These are phyloP conservation scores for Dasyurus viverrinus DNA, from an alignment of 2,113 vertebrate genomes.

Conservation along the genomic window DNA sequence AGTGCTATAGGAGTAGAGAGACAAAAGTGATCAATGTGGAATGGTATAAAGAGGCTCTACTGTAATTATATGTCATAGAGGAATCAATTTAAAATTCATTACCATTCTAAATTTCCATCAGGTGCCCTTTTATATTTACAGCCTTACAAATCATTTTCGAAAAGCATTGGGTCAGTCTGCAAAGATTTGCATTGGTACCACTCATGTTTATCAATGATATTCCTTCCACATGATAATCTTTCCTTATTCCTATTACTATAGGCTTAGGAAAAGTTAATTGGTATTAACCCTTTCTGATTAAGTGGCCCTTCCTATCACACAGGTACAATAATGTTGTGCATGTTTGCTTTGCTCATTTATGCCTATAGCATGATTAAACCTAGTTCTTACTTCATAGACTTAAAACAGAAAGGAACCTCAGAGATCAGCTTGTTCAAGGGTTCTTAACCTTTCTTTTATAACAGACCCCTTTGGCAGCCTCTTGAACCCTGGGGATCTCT, in stretches of 20 bases:
- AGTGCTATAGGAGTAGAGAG: background rate
- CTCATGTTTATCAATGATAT: background rate
- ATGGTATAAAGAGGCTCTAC: background rate
- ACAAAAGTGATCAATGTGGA: slow-evolving; percentile 6
- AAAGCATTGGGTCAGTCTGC: background rate
- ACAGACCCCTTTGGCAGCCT: background rate
- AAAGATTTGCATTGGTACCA: background rate
- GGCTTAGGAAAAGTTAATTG: background rate
- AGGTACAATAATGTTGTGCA: background rate
- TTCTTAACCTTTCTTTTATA: background rate
- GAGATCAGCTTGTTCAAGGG: background rate
- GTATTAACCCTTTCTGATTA: background rate
- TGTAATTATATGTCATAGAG: background rate
- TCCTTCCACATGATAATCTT: background rate
- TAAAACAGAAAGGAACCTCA: background rate
- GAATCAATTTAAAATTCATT: background rate
- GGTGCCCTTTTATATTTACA: background rate
- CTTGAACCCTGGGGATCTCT: background rate
- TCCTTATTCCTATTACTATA: background rate
- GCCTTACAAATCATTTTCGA: background rate
- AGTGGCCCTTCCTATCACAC: background rate
- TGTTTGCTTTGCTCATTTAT: no score
- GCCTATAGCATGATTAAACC: background rate
- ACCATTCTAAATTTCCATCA: slow-evolving; percentile 14
- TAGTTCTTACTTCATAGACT: background rate